These are phyloP conservation scores for Caligus rogercresseyi DNA, from an alignment of 1,140 invertebrate species.

Conservation along the genomic window DNA sequence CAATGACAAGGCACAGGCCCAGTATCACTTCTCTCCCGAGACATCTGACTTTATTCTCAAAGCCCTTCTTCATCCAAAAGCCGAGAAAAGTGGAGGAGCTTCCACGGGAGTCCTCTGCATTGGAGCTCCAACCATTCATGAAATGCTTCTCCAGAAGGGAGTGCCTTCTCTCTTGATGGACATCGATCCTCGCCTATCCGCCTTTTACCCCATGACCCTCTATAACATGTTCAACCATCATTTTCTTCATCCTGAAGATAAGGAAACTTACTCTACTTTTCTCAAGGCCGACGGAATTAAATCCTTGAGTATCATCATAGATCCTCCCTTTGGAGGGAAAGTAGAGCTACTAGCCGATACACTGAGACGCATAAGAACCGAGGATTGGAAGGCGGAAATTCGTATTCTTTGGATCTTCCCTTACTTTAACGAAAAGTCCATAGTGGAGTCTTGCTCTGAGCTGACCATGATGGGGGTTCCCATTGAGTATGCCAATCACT, in stretches of 20 bases:
- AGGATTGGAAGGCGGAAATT: background rate
- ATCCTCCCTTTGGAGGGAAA: background rate
- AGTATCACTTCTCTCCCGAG: background rate
- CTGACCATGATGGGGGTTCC: background rate
- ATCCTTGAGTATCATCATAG: background rate
- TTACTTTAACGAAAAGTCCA: background rate
- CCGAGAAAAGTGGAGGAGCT: too few species aligned
- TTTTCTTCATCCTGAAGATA: background rate
- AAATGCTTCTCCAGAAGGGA: background rate
- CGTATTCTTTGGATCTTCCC: background rate
- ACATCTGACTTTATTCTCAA: background rate
- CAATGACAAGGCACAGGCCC: background rate
- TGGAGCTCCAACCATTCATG: background rate
- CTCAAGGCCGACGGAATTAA: background rate
- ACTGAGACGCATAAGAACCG: background rate
- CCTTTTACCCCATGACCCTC: background rate
- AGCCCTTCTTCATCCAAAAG: background rate
- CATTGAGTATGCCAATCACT: background rate
- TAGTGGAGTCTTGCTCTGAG: background rate
- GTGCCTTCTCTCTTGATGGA: background rate
- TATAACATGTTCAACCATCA: background rate
- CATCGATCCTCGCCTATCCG: background rate
- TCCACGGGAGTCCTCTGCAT: background rate
- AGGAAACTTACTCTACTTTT: background rate
- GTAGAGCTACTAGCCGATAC: background rate